These are phyloP conservation scores for Bettongia penicillata DNA, from an alignment of 2,113 vertebrate genomes.

Conservation along the genomic window DNA sequence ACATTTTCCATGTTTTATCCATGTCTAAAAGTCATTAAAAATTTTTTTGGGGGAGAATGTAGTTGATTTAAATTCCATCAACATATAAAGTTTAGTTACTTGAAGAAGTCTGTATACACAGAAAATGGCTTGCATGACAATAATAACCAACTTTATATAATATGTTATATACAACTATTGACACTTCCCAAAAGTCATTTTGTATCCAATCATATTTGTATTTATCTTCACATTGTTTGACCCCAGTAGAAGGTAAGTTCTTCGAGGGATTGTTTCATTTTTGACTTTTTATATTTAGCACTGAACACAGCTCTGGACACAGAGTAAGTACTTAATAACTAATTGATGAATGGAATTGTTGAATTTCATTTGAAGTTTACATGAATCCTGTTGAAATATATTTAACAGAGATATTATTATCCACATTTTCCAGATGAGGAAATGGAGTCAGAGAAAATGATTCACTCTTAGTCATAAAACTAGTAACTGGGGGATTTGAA, in stretches of 20 bases:
- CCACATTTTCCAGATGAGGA: background rate
- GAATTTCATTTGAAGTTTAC: background rate
- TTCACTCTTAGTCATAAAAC: background rate
- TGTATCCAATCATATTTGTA: background rate
- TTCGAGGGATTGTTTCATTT: background rate
- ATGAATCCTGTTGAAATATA: background rate
- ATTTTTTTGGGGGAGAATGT: conserved; percentile 34
- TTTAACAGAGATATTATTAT: background rate
- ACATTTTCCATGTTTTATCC: conserved; percentile 73
- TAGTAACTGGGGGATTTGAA: background rate
- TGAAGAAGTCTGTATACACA: conserved; percentile 57
- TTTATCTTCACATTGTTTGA: background rate
- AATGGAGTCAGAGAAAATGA: background rate
- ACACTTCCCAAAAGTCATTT: background rate
- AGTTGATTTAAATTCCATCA: conserved; percentile 70
- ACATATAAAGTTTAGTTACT: conserved; percentile 73
- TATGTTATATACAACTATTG: background rate
- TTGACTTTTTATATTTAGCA: background rate
- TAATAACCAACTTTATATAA: conserved; percentile 21
- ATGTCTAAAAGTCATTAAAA: conserved; percentile 72
- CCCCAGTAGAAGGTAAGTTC: background rate
- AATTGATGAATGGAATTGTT: background rate
- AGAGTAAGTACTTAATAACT: background rate
- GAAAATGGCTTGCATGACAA: conserved; percentile 49
- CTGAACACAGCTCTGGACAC: background rate